Evolutionary conservation across 2,797 vertebrate genomes (phyloP), one percentile per base, ranked within the genome.

Genomic region (Gephyroberyx darwinii): DNA sequence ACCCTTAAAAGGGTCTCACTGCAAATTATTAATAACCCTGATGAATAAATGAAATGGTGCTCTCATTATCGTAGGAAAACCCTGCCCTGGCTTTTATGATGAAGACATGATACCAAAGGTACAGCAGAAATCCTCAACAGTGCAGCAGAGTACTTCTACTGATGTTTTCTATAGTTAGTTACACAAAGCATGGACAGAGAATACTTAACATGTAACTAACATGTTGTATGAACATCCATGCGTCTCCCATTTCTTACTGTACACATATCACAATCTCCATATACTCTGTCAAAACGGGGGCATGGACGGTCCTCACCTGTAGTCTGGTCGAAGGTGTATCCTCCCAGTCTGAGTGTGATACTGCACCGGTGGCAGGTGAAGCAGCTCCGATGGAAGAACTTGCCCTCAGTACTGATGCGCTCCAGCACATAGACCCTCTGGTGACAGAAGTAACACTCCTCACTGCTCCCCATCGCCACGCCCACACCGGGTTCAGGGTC

Each of bases 381-480:
- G 90, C 97, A 99, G 86, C 94, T 90, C 0, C 96, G 95, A 75
- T 98, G 97, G 93, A 98, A 98, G 92, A 99, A 97, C 82, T 80
- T 94, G 65, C 95, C 95, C 56, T 97, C 93, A 0, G 94, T 94
- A 0, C 95, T 96, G 91, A 95, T 90, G 41, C 96, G 91, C 84
- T 98, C 97, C 90, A 99, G 72, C 63, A 95, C 90, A 19, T 97
- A 99, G 22, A 99, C 94, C 7, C 88, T 93, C 59, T 86, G 71
- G 48, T 85, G 86, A 0, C 97, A 99, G 78, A 98, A 95, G 82
- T 95, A 96, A 72, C 97, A 99, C 69, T 93, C 89, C 52, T 96
- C 95, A 0, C 90, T 95, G 81, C 90, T 89, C 19, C 79, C 84
- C 75, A 85, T 54, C 12, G 43, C 30, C 50, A 10, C 52, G 2